Conservation (phyloP, 1,140 invertebrate species). For the Adoxophyes honmai region DNA sequence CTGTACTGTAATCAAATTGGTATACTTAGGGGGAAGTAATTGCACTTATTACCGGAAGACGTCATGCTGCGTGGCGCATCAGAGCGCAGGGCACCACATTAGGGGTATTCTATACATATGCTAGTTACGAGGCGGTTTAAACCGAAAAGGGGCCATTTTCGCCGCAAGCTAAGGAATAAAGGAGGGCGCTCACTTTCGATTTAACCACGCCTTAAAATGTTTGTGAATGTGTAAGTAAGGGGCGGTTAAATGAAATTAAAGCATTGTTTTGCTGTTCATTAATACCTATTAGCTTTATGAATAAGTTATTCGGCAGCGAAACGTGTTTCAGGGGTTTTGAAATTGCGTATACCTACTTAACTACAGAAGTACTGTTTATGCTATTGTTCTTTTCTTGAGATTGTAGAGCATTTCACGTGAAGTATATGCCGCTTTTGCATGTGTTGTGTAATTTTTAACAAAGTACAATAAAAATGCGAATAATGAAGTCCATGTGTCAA, state of each 20-base stretch:
- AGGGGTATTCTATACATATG: slow-evolving; percentile 42
- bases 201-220: slow-evolving; percentile 55
- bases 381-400: too few species aligned
- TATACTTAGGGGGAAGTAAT: slow-evolving; percentile 22
- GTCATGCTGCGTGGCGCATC: slow-evolving; percentile 30
- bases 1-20: slow-evolving; percentile 14
- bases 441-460: too few species aligned
- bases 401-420: too few species aligned
- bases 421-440: too few species aligned
- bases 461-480: neutral
- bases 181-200: slow-evolving; percentile 43
- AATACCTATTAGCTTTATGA: neutral
- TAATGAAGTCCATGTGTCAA: slow-evolving; percentile 8
- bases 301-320: neutral
- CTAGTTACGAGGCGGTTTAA: slow-evolving; percentile 37
- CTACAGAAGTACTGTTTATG: too few species aligned
- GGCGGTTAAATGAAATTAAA: slow-evolving; percentile 32
- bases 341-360: too few species aligned
- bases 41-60: slow-evolving; percentile 37
- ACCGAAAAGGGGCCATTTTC: slow-evolving; percentile 51
- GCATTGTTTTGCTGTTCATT: slow-evolving; percentile 16
- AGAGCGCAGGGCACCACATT: slow-evolving; percentile 26
- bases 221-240: slow-evolving; percentile 34
- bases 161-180: slow-evolving; percentile 39
- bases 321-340: too few species aligned